Base-by-base conservation (phyloP, 2,888 invertebrate species). In the Agriopis marginaria region DNA sequence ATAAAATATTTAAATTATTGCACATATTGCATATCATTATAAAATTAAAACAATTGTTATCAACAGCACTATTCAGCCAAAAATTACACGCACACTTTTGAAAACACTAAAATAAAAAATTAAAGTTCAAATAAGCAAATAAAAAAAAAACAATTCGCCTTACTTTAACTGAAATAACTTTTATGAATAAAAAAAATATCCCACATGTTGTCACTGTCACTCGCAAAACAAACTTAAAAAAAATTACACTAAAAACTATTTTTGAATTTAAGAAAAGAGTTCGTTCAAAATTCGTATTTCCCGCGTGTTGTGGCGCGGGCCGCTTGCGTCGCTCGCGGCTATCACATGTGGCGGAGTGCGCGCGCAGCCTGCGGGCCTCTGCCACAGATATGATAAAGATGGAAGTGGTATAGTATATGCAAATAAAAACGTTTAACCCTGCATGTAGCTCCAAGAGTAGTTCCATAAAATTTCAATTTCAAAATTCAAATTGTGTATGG, bases 291-390 rank as follows among this genome's bases (percentile, higher is more conserved):
- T 58, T 60, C 63, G 68, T 50, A 83, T 82, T 88, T 89, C 85
- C 86, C 89, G 89, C 89, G 86, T 78, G 82, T 51, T 51, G 70
- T 70, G 74, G 76, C 74, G 88, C 87, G 89, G 87, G 89, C 84
- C 66, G 84, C 68, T 68, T 59, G 87, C 85, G 88, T 87, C 87
- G 93, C 93, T 93, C 91, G 92, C 78, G 93, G 93, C 93, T 89
- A 90, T 93, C 93, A 91, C 93, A 92, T 93, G 93, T 90, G 91
- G 92, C 89, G 89, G 82, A 84, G 83, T 82, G 85, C 83, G 77
- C 77, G 64, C 77, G 76, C 79, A 73, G 82, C 82, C 85, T 79
- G 77, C 74, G 79, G 79, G 86, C 84, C 86, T 79, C 84, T 45
- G 39, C 47, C 56, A 23, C 79, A 84, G 87, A 86, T 85, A 83